Percentiles rank a stretch among this genome's conserved stretches.
Evolutionary conservation across 2,113 vertebrate genomes (phyloP).

Genomic region (Calidris pugnax): DNA sequence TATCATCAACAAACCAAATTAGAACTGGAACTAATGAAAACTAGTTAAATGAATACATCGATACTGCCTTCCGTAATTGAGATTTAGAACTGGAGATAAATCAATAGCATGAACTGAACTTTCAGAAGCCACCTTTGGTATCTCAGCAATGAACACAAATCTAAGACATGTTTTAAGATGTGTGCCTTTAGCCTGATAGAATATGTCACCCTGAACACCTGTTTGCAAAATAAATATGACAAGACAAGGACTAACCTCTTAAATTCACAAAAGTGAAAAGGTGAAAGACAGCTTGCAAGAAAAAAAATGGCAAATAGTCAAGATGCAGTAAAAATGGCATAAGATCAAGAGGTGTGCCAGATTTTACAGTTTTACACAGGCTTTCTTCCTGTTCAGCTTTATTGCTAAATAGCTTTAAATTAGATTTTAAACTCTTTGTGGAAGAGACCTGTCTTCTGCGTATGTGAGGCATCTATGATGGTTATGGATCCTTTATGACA

Average conservation of each 20-base stretch:
- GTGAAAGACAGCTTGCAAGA: not conserved
- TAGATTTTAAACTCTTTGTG: not conserved
- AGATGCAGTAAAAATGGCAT: not conserved
- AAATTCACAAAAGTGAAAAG: not conserved
- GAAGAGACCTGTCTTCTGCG: not conserved
- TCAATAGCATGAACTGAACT: not conserved
- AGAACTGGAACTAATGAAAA: not conserved
- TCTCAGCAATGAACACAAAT: not conserved
- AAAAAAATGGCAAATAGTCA: not conserved
- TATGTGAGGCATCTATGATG: not conserved
- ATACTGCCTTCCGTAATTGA: not conserved
- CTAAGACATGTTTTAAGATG: not conserved
- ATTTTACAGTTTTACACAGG: not conserved
- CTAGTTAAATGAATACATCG: not conserved
- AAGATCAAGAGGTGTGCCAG: not conserved
- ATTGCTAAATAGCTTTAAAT: not conserved
- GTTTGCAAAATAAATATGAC: not conserved
- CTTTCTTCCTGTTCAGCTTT: not conserved
- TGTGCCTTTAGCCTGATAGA: not conserved
- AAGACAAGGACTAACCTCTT: not conserved
- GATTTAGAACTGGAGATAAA: slow-evolving; percentile 1
- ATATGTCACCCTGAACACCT: not conserved
- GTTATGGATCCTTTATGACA: not conserved
- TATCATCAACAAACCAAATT: slow-evolving; percentile 1
- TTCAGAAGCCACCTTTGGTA: not conserved